Evolutionary conservation across 2,888 invertebrate genomes (phyloP).

Genomic region (Isotomurus palustris): DNA sequence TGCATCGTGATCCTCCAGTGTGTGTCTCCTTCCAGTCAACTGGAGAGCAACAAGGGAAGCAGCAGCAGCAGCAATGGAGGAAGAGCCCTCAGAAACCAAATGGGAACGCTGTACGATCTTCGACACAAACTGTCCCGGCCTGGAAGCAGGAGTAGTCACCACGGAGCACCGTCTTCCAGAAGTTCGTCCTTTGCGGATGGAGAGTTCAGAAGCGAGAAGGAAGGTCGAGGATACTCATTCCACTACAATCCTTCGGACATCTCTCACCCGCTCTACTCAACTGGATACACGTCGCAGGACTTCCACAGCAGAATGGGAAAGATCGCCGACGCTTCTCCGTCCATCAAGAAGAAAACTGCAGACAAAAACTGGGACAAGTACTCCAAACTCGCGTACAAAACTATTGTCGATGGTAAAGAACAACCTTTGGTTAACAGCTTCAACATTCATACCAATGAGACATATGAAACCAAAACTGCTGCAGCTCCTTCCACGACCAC

Average conservation of each 20-base stretch:
- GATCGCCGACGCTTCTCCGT: conserved; percentile 24
- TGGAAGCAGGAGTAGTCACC: no score
- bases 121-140: conserved; percentile 39
- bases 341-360: conserved; percentile 28
- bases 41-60: conserved; percentile 39
- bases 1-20: neutral
- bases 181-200: conserved; percentile 2
- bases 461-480: conserved; percentile 13
- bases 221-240: conserved; percentile 44
- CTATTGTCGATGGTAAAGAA: conserved; percentile 11
- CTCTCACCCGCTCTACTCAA: conserved; percentile 28
- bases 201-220: conserved; percentile 23
- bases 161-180: neutral
- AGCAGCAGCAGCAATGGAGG: conserved; percentile 40
- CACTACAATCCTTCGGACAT: conserved; percentile 41
- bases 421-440: conserved; percentile 35
- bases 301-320: conserved; percentile 44
- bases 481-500: conserved; percentile 7
- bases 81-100: conserved; percentile 38
- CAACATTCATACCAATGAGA: conserved; percentile 34
- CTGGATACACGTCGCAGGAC: conserved; percentile 29
- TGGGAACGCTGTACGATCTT: conserved; percentile 43
- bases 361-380: conserved; percentile 41
- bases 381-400: conserved; percentile 38
- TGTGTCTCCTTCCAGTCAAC: conserved; percentile 15